phyloP scores from a whole-genome alignment of 2,113 vertebrate species.

The Ceyx melanurus region DNA sequence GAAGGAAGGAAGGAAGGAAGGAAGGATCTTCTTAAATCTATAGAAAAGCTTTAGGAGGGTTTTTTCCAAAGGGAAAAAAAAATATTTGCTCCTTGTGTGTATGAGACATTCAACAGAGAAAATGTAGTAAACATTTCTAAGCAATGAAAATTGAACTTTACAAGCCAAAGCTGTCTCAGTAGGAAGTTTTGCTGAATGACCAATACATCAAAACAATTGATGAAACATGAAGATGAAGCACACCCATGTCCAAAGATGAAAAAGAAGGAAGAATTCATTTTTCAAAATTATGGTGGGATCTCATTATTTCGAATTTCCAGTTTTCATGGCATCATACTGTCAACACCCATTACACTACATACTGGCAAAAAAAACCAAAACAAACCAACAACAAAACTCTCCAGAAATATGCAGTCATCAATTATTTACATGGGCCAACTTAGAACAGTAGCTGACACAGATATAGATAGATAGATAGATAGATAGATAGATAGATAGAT shows the following conservation, averaged over 20 bases:
- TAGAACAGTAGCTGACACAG: not conserved
- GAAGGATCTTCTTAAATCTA: not conserved
- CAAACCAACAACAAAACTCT: not conserved
- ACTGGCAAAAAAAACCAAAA: not conserved
- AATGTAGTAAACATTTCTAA: not conserved
- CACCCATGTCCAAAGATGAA: not conserved
- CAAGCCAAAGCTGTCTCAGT: not conserved
- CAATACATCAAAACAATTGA: not conserved
- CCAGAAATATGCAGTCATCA: not conserved
- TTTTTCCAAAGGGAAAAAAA: not conserved
- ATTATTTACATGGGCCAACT: not conserved
- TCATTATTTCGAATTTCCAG: conserved; percentile 39
- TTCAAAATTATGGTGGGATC: not conserved
- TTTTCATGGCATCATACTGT: conserved; percentile 38
- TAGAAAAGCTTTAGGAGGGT: not conserved
- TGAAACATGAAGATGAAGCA: not conserved
- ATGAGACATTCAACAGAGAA: not conserved
- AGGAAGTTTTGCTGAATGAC: conserved; percentile 6
- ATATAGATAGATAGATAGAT: too few relatives aligned
- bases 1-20: not conserved
- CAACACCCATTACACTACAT: conserved; percentile 3
- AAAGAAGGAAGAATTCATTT: not conserved
- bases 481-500: too few relatives aligned
- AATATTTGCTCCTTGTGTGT: not conserved
- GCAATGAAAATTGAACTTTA: conserved; percentile 9